Conservation (phyloP, 1,140 invertebrate species). For the Teleogryllus occipitalis region DNA sequence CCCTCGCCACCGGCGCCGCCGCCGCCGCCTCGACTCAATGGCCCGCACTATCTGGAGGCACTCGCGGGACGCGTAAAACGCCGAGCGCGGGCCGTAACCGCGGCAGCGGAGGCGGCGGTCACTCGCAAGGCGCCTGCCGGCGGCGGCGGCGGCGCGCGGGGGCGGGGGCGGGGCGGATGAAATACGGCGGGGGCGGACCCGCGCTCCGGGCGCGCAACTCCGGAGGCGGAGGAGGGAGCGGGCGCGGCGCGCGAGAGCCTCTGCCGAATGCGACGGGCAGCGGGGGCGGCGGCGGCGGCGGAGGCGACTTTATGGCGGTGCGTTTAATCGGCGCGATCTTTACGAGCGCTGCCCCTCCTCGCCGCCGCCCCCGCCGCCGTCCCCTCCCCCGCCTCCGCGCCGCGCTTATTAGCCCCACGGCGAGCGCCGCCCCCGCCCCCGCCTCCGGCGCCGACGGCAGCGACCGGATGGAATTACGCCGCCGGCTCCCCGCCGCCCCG, state of each 20-base stretch:
- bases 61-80: neutral
- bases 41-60: neutral
- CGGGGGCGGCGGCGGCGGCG: no score
- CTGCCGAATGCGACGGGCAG: neutral
- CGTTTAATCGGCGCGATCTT: neutral
- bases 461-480: neutral
- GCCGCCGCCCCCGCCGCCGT: no score
- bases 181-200: neutral
- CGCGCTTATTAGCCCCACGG: neutral
- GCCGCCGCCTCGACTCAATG: neutral
- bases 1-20: neutral
- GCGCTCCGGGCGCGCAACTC: no score
- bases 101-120: no score
- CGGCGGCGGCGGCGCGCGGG: no score
- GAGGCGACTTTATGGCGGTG: neutral
- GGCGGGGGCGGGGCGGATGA: neutral
- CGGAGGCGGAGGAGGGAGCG: neutral
- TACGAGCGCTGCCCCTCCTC: neutral
- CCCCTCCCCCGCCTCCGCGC: no score
- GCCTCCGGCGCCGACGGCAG: neutral
- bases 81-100: neutral
- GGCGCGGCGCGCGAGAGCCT: no score
- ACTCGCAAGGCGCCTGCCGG: no score
- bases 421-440: no score
- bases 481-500: no score